Evolutionary conservation across 37 sponge, comb jelly and placozoan species (phyloP).

Genomic region (Axinella damicornis): DNA sequence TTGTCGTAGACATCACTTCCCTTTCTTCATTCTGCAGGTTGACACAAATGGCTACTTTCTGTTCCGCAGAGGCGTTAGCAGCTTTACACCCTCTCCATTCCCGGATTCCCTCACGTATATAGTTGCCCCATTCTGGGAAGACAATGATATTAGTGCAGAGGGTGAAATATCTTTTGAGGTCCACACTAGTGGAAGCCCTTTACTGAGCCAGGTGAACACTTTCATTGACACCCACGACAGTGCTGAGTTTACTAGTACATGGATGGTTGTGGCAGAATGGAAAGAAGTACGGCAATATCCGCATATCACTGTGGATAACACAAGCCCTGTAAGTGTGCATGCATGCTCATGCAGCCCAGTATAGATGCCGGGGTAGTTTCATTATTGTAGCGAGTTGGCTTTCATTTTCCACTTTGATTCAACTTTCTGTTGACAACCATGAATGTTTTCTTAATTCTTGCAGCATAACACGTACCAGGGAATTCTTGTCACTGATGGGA

Average conservation of each 20-base stretch:
- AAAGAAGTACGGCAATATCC: not conserved
- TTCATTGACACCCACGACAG: not conserved
- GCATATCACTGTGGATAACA: not conserved
- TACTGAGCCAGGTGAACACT: not conserved
- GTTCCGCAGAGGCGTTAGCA: not conserved
- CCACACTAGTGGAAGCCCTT: not conserved
- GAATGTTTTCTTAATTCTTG: too few relatives aligned
- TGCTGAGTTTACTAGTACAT: not conserved
- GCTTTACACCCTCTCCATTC: not conserved
- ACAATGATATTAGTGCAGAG: not conserved
- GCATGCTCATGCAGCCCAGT: too few relatives aligned
- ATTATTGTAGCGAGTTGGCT: too few relatives aligned
- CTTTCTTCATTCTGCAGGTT: not conserved
- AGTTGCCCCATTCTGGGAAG: constrained; percentile 29
- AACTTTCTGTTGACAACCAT: too few relatives aligned
- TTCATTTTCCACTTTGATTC: too few relatives aligned
- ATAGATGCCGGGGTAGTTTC: too few relatives aligned
- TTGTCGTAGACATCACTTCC: not conserved
- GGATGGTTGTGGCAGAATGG: constrained; percentile 29
- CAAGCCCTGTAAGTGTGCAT: not conserved
- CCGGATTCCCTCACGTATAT: not conserved
- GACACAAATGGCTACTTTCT: constrained; percentile 11
- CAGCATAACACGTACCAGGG: constrained; percentile 21
- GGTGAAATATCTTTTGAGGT: constrained; percentile 6
- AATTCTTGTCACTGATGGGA: constrained; percentile 17